Evolutionary conservation across 2,797 vertebrate genomes (phyloP), one percentile per base, ranked within the genome.

Genomic region (Pseudochaenichthys georgianus): DNA sequence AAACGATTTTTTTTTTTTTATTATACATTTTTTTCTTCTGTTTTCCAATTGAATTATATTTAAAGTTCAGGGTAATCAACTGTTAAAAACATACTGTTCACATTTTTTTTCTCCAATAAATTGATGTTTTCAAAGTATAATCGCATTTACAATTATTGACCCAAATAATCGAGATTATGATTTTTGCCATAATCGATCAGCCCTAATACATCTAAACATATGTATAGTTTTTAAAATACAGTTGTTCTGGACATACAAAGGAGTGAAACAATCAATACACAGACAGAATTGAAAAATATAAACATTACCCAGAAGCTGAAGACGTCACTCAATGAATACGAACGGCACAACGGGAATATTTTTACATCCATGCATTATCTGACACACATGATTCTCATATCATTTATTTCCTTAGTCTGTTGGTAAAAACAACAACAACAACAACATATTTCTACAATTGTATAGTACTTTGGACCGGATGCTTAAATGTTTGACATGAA

Each of bases 401-500:
- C 3, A 65, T 38, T 17, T 9, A 17, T 3, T 57, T 57, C 21
- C 0, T 7, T 34, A 21, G 12, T 38, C 1, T 54, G 41, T 46
- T 62, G 19, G 9, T 19, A 41, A 61, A 21, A 21, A 21, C 21
- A 21, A 21, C 21, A 21, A 21, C 21, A 21, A 43, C 13, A 42
- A 11, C 50, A 65, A 21, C 2, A 46, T 12, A 41, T 28, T 17
- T 45, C 21, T 9, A 43, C 2, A 19, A 62, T 58, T 43, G 62
- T 13, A 38, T 45, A n/a, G 43, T 17, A 16, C 15, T 50, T 15
- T 23, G 38, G n/a, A 67, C 13, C 11, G 6, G 10, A 71, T 16
- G 28, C 15, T 13, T 48, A 70, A 45, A 64, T 50, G 68, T 43
- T 63, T 3, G 31, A 41, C 12, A 48, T 16, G 9, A 68, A 45